A percentile compares a stretch with the other conserved stretches of the same genome.
phyloP scores from a whole-genome alignment of 2,888 invertebrate species.

The Euplagia quadripunctaria region DNA sequence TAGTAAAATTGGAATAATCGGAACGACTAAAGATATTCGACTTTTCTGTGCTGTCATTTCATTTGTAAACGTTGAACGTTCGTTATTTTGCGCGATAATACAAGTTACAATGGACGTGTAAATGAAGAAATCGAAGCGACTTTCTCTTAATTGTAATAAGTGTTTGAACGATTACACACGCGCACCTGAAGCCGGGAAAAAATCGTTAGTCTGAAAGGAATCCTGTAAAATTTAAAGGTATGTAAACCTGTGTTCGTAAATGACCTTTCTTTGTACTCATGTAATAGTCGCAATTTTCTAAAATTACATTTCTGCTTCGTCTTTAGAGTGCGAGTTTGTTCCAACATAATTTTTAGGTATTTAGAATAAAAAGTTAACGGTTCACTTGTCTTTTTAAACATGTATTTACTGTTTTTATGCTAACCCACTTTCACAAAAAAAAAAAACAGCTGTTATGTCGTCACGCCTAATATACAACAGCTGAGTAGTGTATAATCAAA shows the following conservation, averaged over 20 bases:
- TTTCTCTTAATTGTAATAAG: constrained; percentile 62
- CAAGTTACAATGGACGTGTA: constrained; percentile 70
- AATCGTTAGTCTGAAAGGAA: constrained; percentile 33
- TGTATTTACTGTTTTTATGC: constrained; percentile 41
- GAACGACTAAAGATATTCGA: constrained; percentile 38
- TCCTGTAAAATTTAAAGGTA: constrained; percentile 61
- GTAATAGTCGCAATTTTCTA: constrained; percentile 64
- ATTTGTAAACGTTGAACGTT: constrained; percentile 50
- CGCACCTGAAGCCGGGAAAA: constrained; percentile 29
- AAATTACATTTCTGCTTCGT: constrained; percentile 45
- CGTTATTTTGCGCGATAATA: constrained; percentile 68
- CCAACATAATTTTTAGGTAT: constrained; percentile 13
- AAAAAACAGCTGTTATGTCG: constrained; percentile 79
- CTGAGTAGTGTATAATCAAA: constrained; percentile 58
- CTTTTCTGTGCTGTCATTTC: constrained; percentile 44
- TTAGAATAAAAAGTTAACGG: constrained; percentile 28
- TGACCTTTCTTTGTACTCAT: constrained; percentile 77
- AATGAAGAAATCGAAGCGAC: constrained; percentile 55
- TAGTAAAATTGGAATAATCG: constrained; percentile 14
- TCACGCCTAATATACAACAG: constrained; percentile 72
- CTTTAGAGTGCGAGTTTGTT: constrained; percentile 29
- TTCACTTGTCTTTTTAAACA: constrained; percentile 24
- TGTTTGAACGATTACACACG: constrained; percentile 41
- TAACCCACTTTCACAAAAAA: constrained; percentile 73
- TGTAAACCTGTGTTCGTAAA: constrained; percentile 53